A percentile compares a stretch with the other conserved stretches of the same genome.
These are phyloP conservation scores for Epinephelus coioides DNA, from an alignment of 2,797 vertebrate genomes.

Conservation along the genomic window DNA sequence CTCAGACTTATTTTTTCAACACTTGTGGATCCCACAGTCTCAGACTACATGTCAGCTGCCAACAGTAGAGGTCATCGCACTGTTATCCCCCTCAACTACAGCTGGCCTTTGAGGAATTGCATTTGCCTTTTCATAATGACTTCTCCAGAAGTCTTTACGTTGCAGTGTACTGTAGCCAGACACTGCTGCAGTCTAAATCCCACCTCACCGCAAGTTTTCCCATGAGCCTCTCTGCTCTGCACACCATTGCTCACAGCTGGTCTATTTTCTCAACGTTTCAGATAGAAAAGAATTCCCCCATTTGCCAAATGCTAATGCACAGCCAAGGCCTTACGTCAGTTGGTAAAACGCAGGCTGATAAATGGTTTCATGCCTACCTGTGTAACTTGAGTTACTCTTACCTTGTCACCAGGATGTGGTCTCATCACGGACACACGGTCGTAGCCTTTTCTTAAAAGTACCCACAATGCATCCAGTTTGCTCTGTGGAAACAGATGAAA, in stretches of 20 bases:
- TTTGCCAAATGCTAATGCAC: constrained; percentile 29
- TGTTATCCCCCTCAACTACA: constrained; percentile 44
- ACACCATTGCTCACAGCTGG: constrained; percentile 76
- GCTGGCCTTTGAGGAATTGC: constrained; percentile 61
- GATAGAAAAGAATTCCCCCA: constrained; percentile 22
- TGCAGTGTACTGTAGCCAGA: constrained; percentile 46
- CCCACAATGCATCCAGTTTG: constrained; percentile 96
- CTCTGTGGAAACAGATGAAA: constrained; percentile 83
- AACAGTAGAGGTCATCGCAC: constrained; percentile 48
- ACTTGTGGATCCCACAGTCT: constrained; percentile 37
- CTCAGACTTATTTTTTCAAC: constrained; percentile 26
- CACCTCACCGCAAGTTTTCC: constrained; percentile 67
- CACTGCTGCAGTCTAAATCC: constrained; percentile 53
- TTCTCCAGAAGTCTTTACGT: constrained; percentile 73
- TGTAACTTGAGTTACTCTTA: constrained; percentile 72
- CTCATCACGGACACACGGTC: constrained; percentile 98
- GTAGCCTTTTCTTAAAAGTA: constrained; percentile 94
- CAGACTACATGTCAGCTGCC: constrained; percentile 48
- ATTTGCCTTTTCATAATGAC: constrained; percentile 64
- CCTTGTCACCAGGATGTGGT: constrained; percentile 97
- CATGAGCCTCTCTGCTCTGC: constrained; percentile 62
- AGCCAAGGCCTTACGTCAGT: constrained; percentile 33
- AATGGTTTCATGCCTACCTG: neutral
- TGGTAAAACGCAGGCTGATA: neutral
- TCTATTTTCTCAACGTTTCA: constrained; percentile 53